Base-by-base conservation (phyloP, 37 sponge, comb jelly and placozoan species). In the Halisarca cf. caerulea region DNA sequence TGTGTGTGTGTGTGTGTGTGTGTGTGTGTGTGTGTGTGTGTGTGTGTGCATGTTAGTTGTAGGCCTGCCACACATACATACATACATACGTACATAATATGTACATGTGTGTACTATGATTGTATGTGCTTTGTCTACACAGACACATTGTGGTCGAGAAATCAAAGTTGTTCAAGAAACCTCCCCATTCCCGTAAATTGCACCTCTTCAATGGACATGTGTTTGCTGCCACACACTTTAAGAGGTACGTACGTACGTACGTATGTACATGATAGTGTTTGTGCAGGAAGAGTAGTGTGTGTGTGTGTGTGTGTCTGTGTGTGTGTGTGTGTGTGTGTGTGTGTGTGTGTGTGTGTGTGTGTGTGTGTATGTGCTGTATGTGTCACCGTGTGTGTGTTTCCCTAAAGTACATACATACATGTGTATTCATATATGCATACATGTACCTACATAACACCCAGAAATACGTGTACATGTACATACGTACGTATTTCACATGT, bases 201-300 rank as follows among this genome's bases (percentile, higher is more conserved):
- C 77, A 74, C 44, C 39, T 74, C 18, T 74, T 40, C 77, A 74
- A 74, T 40, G 77, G 77, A 39, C 77, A 74, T 38, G 41, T 44
- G n/a, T 74, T 74, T 74, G 45, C 36, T 39, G 77, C 77, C 0
- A 74, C 77, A 21, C 77, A 74, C 77, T 74, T 74, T 37, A 74
- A 74, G 44, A 74, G 77, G 77, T 74, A 24, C 28, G 69, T 6
- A 33, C 28, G 69, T 6, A 33, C 28, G 69, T 32, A 33, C 3
- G 69, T 68, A 33, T 68, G 69, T 68, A 4, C 28, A 33, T 68
- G 69, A 32, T 27, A 1, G 69, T 68, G 69, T 68, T 27, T 68
- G 69, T 68, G 69, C 28, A 33, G n/a, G 64, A 20, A 23, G 5
- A 23, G 5, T 8, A 5, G 64, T 15, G 23, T 62, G 64, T 62